Evolutionary conservation across 1,140 invertebrate genomes (phyloP), one percentile per base, ranked within the genome.

Genomic region (Drosophila ficusphila): DNA sequence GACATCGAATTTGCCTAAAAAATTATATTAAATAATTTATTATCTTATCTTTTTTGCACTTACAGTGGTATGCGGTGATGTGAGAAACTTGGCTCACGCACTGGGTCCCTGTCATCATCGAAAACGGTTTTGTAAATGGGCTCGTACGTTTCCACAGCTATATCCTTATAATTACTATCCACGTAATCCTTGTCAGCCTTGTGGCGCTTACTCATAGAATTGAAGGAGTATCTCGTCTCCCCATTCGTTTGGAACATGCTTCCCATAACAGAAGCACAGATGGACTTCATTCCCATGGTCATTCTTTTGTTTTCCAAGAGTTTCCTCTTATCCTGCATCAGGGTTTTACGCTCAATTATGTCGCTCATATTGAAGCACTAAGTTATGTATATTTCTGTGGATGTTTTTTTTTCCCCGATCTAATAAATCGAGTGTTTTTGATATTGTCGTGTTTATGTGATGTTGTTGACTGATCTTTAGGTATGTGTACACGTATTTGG

Each of bases 11-110:
- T n/a, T 60, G 16, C 4, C 73, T 76, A 6, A 1, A 16, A 12
- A 6, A 31, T 3, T 3, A 25, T 9, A 12, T 12, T 0, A 14
- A 6, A 27, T 1, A 1, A 47, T 19, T 9, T 34, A 1, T 0
- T 1, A 41, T 0, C 2, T 18, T 12, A 23, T 3, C 9, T 29
- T 14, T 9, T 8, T 21, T 14, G 8, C 11, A 7, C 65, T 46
- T 31, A 69, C 65, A 67, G 61, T 2, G 65, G 65, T 8, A 69
- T 67, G 19, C 31, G 31, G 11, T 53, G 62, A 4, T 68, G 54
- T 0, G 47, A 18, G 21, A 53, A 69, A 1, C 47, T 38, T 7
- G 61, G 61, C 1, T 65, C 57, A 2, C 8, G 16, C 2, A 41
- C 2, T 0, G 19, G 18, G 2, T 49, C 57, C 14, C 14, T 7